phyloP scores from a whole-genome alignment of 2,888 invertebrate genomes.

The Patella ulyssiponensis region DNA sequence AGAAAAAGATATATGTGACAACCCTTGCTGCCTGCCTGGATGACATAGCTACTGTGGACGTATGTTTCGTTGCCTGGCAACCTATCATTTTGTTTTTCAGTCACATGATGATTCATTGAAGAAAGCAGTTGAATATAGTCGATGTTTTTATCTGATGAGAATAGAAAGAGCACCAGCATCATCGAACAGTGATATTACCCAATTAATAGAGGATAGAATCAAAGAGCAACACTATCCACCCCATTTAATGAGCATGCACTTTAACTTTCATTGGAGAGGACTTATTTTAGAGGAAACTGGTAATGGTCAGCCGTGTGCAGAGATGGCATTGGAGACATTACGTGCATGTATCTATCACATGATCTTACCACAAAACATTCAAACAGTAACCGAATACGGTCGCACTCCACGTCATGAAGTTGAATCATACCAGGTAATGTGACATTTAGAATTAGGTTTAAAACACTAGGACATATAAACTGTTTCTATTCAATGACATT shows the following conservation, averaged over 20 bases:
- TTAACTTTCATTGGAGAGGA: constrained; percentile 66
- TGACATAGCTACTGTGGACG: too few relatives aligned
- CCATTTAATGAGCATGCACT: constrained; percentile 58
- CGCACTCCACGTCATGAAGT: constrained; percentile 47
- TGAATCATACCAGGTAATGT: neutral
- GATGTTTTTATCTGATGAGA: constrained; percentile 54
- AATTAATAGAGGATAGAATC: constrained; percentile 21
- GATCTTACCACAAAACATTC: constrained; percentile 52
- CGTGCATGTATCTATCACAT: constrained; percentile 61
- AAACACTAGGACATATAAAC: too few relatives aligned
- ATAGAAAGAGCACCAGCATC: neutral
- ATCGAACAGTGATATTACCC: constrained; percentile 14
- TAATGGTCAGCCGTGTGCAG: constrained; percentile 52
- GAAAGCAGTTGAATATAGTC: constrained; percentile 51
- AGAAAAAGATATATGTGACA: too few relatives aligned
- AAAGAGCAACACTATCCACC: constrained; percentile 32
- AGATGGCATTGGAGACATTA: constrained; percentile 53
- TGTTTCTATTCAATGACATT: too few relatives aligned
- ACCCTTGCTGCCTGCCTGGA: too few relatives aligned
- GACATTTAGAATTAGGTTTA: too few relatives aligned
- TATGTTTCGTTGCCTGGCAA: too few relatives aligned
- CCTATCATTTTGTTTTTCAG: neutral
- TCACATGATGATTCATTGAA: constrained; percentile 29
- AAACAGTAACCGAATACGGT: constrained; percentile 62
- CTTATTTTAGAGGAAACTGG: constrained; percentile 55